Base-by-base conservation (phyloP, 2,888 invertebrate genomes). In the Meghimatium bilineatum region DNA sequence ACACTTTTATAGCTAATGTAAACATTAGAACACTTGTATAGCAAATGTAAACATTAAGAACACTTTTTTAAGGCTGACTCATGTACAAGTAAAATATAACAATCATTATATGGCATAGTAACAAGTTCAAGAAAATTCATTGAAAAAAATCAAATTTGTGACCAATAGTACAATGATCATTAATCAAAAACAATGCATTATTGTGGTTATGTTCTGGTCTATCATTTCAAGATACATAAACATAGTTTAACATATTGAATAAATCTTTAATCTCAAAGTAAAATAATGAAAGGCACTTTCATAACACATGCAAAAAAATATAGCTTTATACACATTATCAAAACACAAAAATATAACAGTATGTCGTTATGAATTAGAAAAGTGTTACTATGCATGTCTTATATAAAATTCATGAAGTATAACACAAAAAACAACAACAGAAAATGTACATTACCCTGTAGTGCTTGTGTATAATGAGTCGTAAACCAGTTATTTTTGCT, bases 231-330 rank as follows among this genome's bases (percentile, higher is more conserved):
- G 23, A 63, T 23, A 63, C 5, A 63, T 12, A n/a, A 63, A n/a
- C 60, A 63, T 63, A 17, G 23, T n/a, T 29, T 32, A 66, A 66
- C 10, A 66, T 5, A 63, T 2, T 8, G 5, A 63, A 56, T 1
- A 66, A 66, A 12, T 32, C 32, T 29, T 32, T 66, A 17, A 66
- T 63, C 23, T 63, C 63, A 63, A 12, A 38, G 26, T n/a, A 44
- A n/a, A 72, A 72, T n/a, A 72, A 29, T 44, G 29, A 44, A 74
- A 74, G 52, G 52, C 74, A 52, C 74, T 74, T 74, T 74, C 23
- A n/a, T 52, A 52, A 74, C 23, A 74, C 20, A 74, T 44, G 12
- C 5, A 5, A 44, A 44, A 12, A 44, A 44, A 44, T 8, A 44
- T 44, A 44, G 44, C 44, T 44, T 44, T 12, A 12, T 44, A 44